Base-by-base conservation (phyloP, 2,797 vertebrate genomes). In the Sphenodon punctatus region DNA sequence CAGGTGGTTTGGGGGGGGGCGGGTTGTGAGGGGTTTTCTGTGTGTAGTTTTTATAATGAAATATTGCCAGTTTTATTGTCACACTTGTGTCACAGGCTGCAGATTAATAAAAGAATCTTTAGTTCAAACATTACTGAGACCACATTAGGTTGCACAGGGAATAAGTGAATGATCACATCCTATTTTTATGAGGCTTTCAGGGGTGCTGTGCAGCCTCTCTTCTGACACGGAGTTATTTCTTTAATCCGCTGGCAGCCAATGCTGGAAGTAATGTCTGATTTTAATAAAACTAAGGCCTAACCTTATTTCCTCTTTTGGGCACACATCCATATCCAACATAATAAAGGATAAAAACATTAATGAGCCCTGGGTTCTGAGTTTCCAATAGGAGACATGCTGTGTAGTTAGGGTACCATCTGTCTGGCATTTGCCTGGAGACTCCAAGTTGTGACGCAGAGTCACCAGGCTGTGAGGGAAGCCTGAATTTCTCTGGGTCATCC, bases 1-100 rank as follows among this genome's bases (percentile, higher is more conserved):
- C 87, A 89, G 88, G 88, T 79, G 81, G 88, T 87, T 82, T 89
- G 87, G 83, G n/a, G n/a, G n/a, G n/a, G n/a, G n/a, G n/a, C n/a
- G n/a, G n/a, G n/a, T n/a, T n/a, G n/a, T n/a, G n/a, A n/a, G n/a
- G n/a, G n/a, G n/a, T n/a, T n/a, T n/a, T n/a, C n/a, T n/a, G n/a
- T n/a, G n/a, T n/a, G n/a, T n/a, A 90, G 85, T 85, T 75, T 70
- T 74, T 49, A n/a, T 60, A 82, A 85, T 85, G 79, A 80, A 82
- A 78, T 80, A 60, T 32, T 75, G n/a, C 78, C 74, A 73, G 74
- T 68, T 48, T 8, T 69, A 65, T 4, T 30, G 49, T 42, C 56
- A 4, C 67, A 41, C 10, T 53, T 81, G 13, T 69, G 34, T 66
- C 2, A 1, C 38, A 77, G 60, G 43, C 30, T 72, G 32, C 67